These are phyloP conservation scores for Serranus cabrilla DNA, from an alignment of 2,797 vertebrate genomes.

Conservation along the genomic window DNA sequence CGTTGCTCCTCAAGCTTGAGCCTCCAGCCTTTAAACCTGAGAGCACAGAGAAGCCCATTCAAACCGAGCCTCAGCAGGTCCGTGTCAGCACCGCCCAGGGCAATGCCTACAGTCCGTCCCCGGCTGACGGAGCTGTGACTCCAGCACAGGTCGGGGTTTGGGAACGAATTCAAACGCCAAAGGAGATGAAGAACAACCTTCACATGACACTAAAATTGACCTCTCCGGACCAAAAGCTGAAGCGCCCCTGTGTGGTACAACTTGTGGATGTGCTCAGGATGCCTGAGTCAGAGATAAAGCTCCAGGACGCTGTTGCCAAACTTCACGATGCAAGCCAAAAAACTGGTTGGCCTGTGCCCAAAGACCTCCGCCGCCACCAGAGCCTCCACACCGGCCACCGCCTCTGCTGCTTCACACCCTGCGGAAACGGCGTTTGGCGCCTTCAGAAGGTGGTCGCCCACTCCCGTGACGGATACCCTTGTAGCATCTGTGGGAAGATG, in stretches of 20 bases:
- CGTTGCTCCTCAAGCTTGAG: conserved; percentile 58
- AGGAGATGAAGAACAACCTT: conserved; percentile 50
- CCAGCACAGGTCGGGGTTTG: conserved; percentile 50
- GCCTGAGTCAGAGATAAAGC: not conserved
- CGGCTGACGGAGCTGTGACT: conserved; percentile 54
- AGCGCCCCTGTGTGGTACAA: conserved; percentile 74
- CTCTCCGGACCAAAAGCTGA: conserved; percentile 68
- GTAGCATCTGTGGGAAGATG: conserved; percentile 77
- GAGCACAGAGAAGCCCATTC: conserved; percentile 19
- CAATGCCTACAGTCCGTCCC: conserved; percentile 63
- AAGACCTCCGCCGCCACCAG: conserved; percentile 78
- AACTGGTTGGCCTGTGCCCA: conserved; percentile 49
- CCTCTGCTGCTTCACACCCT: conserved; percentile 76
- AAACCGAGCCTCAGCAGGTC: conserved; percentile 67
- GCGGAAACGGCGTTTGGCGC: conserved; percentile 72
- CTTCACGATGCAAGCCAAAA: not conserved
- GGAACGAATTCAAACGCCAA: conserved; percentile 46
- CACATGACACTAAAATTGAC: conserved; percentile 72
- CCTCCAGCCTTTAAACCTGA: conserved; percentile 25
- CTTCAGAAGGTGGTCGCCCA: conserved; percentile 57
- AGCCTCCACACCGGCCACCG: conserved; percentile 77
- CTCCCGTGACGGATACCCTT: conserved; percentile 70
- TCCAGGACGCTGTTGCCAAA: not conserved
- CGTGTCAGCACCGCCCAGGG: conserved; percentile 65
- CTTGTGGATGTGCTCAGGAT: conserved; percentile 77